Evolutionary conservation across 2,797 vertebrate species (phyloP).

Genomic region (Erithacus rubecula): DNA sequence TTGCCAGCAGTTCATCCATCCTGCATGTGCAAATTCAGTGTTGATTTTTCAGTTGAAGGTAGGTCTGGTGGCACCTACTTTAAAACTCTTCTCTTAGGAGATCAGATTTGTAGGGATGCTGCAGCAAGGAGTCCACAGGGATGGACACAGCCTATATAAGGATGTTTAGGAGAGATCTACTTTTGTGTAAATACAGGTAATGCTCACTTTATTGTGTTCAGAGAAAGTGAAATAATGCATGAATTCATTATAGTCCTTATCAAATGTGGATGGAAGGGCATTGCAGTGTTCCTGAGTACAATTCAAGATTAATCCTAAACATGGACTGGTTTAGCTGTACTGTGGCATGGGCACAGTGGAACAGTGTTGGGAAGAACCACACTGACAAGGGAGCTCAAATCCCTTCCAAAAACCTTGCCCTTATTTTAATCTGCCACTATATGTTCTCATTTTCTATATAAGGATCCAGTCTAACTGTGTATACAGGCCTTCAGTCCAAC

Average conservation of each 20-base stretch:
- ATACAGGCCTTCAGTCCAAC: not conserved
- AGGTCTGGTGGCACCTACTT: not conserved
- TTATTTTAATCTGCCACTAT: accelerated
- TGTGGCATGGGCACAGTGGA: not conserved
- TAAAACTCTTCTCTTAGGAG: not conserved
- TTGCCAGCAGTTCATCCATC: not conserved
- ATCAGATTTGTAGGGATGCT: not conserved
- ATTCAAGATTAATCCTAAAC: not conserved
- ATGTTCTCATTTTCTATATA: not conserved
- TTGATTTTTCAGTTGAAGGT: not conserved
- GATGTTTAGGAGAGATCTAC: not conserved
- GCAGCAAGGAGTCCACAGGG: not conserved
- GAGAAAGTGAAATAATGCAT: not conserved
- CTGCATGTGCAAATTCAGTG: not conserved
- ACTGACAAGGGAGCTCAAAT: not conserved
- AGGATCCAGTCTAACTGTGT: not conserved
- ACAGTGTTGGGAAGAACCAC: not conserved
- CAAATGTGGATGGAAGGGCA: not conserved
- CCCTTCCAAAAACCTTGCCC: not conserved
- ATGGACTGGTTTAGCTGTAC: too few relatives aligned
- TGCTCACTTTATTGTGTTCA: not conserved
- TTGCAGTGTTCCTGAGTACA: not conserved
- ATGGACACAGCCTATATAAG: not conserved
- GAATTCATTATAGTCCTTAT: too few relatives aligned
- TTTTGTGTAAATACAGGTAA: not conserved